phyloP scores from a whole-genome alignment of 2,888 invertebrate species.

The Fragum sueziense region DNA sequence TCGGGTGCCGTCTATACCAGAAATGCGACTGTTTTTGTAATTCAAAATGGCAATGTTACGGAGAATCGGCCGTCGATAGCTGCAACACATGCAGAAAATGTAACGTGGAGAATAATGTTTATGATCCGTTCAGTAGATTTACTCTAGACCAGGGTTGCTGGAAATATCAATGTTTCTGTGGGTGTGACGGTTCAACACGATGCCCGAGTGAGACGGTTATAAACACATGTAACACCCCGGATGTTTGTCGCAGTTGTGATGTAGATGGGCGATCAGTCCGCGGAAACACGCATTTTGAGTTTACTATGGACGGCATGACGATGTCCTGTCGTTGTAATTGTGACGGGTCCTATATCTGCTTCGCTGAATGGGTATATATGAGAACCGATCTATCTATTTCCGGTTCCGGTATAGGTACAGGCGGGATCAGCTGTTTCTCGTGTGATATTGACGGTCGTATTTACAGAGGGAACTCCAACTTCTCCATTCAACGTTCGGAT shows the following conservation, averaged over 20 bases:
- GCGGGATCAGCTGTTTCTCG: slow-evolving; percentile 50
- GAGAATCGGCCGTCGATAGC: slow-evolving; percentile 54
- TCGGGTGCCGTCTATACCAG: slow-evolving; percentile 63
- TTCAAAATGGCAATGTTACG: slow-evolving; percentile 60
- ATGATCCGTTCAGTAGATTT: slow-evolving; percentile 62
- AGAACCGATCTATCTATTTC: slow-evolving; percentile 44
- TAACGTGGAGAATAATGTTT: slow-evolving; percentile 60
- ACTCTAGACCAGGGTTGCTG: slow-evolving; percentile 56
- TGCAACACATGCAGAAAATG: slow-evolving; percentile 68
- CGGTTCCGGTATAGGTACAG: slow-evolving; percentile 56
- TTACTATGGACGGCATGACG: slow-evolving; percentile 48
- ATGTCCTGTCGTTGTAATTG: slow-evolving; percentile 64
- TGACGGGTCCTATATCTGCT: slow-evolving; percentile 52
- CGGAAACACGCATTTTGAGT: slow-evolving; percentile 68
- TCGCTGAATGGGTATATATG: slow-evolving; percentile 50
- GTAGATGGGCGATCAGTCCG: slow-evolving; percentile 55
- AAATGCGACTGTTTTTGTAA: slow-evolving; percentile 65
- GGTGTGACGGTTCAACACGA: slow-evolving; percentile 71
- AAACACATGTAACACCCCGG: slow-evolving; percentile 45
- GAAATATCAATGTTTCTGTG: slow-evolving; percentile 70
- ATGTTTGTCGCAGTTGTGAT: slow-evolving; percentile 65
- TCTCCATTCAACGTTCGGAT: slow-evolving; percentile 33
- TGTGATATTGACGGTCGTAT: slow-evolving; percentile 57
- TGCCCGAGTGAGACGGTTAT: slow-evolving; percentile 62
- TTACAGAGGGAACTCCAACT: slow-evolving; percentile 66